Conservation (phyloP, 2,888 invertebrate species). For the Dasysyrphus albostriatus region DNA sequence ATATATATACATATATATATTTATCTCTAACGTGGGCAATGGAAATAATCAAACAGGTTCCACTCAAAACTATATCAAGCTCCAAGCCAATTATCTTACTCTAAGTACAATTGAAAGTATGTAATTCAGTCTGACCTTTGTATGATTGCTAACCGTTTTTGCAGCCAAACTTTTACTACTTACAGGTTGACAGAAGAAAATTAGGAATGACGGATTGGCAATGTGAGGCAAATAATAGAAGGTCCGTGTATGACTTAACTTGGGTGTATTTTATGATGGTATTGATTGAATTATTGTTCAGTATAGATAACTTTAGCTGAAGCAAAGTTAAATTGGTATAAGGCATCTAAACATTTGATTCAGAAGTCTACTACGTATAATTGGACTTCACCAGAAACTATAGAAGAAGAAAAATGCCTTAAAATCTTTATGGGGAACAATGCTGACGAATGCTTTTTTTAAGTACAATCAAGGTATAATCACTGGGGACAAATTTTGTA, state of each 20-base stretch:
- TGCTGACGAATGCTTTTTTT: too few species aligned
- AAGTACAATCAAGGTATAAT: too few species aligned
- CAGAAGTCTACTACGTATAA: too few species aligned
- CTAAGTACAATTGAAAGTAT: conserved; percentile 19
- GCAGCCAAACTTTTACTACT: not conserved
- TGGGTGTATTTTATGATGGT: not conserved
- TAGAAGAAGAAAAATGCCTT: too few species aligned
- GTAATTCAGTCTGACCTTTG: conserved; percentile 23
- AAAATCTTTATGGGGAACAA: too few species aligned
- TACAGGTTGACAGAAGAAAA: conserved; percentile 8
- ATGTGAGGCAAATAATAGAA: not conserved
- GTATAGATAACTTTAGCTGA: not conserved
- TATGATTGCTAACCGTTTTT: not conserved
- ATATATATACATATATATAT: too few species aligned
- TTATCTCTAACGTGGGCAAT: not conserved
- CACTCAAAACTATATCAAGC: conserved; percentile 23
- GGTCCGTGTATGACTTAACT: not conserved
- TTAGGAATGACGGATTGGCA: not conserved
- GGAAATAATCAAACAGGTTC: conserved; percentile 32
- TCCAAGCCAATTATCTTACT: conserved; percentile 4
- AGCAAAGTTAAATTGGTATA: too few species aligned
- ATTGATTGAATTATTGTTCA: not conserved
- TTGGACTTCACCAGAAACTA: too few species aligned
- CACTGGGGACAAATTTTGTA: too few species aligned
- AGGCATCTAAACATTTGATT: too few species aligned